Conservation (phyloP, 2,113 vertebrate genomes). For the Alosa alosa region DNA sequence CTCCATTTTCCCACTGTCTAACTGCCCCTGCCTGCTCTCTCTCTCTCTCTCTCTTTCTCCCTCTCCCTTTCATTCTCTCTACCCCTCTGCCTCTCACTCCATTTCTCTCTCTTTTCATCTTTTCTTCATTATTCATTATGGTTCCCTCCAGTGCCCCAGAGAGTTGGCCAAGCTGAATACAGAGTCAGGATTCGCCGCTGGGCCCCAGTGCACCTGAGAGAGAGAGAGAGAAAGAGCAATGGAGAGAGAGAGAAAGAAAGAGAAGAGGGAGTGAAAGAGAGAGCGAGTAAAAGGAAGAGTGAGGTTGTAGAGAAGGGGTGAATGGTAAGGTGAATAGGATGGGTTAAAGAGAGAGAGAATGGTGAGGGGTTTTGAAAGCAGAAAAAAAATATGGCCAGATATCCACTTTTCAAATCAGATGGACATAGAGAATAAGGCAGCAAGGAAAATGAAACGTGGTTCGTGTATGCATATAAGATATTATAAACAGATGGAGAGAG, state of each 20-base stretch:
- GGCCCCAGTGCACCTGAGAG: conserved; percentile 60
- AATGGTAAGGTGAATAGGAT: conserved; percentile 29
- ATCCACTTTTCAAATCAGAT: neutral
- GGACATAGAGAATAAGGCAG: neutral
- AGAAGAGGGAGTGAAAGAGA: conserved; percentile 34
- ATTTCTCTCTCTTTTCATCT: conserved; percentile 47
- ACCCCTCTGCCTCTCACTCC: conserved; percentile 25
- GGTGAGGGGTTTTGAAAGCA: neutral
- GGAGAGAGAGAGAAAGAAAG: conserved; percentile 15
- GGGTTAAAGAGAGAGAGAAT: conserved; percentile 1
- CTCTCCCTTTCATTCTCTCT: conserved; percentile 37
- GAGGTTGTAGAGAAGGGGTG: conserved; percentile 34
- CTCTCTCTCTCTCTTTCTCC: neutral
- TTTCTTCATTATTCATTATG: conserved; percentile 74
- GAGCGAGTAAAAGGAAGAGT: conserved; percentile 45
- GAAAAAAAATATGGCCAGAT: neutral
- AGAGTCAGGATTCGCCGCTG: conserved; percentile 57
- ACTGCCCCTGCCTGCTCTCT: neutral
- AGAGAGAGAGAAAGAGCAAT: neutral
- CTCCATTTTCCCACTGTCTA: conserved; percentile 33
- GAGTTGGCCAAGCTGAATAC: conserved; percentile 60
- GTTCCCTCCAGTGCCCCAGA: conserved; percentile 63
- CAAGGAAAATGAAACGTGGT: neutral
- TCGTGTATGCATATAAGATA: neutral
- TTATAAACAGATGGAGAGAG: neutral